Evolutionary conservation across 2,113 vertebrate genomes (phyloP), one percentile per base, ranked within the genome.

Genomic region (Menidia beryllina): DNA sequence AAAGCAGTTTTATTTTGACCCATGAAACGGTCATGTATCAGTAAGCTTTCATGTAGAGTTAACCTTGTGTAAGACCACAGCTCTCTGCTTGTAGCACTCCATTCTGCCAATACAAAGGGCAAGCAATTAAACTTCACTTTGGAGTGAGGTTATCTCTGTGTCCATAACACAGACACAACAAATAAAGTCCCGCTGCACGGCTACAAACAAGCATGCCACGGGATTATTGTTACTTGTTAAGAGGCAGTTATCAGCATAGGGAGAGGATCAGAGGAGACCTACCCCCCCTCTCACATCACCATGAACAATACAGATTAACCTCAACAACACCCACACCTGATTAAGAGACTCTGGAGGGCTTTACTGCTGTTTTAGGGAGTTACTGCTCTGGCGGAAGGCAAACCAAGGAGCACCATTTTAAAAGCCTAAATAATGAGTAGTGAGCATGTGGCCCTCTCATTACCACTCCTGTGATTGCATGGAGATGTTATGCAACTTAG

Each of bases 41-140:
- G 19, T 21, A 27, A 7, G 20, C 64, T 61, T 81, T 69, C 17
- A 72, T 51, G 74, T 52, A 49, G 38, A 60, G 41, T 47, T 41
- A 9, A 14, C 63, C 39, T 48, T 49, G 26, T 45, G 64, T 72
- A 65, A 66, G 36, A 20, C n/a, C 51, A 5, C 41, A 57, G 43
- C 55, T 69, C 38, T 39, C 21, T 63, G 62, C 52, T 72, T 56
- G 41, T 51, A 41, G 34, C 57, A 27, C 34, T 59, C 65, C 61
- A 72, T 81, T 56, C 67, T 61, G 60, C 71, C 53, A 77, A 64
- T 60, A 70, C 36, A 36, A 14, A 65, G 78, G 80, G 66, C 62
- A 86, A 83, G 88, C 82, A 89, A 90, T 91, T 86, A 89, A 91
- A 84, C 80, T 72, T 57, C 61, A 62, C 7, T 39, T 78, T 65